These are phyloP conservation scores for Gari tellinella DNA, from an alignment of 2,888 invertebrate species.

Conservation along the genomic window DNA sequence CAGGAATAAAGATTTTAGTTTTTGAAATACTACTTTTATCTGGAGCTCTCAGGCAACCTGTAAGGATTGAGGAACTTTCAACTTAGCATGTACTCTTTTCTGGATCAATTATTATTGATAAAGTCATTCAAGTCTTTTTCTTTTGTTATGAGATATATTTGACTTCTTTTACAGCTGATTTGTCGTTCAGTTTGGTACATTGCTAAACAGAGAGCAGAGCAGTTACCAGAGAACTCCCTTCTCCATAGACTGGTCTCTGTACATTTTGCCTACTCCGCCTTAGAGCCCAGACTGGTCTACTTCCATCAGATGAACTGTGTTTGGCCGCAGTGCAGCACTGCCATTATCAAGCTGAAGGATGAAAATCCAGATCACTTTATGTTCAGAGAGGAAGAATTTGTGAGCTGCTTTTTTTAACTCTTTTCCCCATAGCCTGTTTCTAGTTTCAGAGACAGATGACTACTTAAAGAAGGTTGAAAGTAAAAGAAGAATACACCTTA, in stretches of 20 bases:
- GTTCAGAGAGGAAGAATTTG: slow-evolving; percentile 62
- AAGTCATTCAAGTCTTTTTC: no score
- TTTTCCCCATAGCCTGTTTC: no score
- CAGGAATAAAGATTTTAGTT: no score
- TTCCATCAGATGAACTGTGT: slow-evolving; percentile 65
- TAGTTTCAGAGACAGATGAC: no score
- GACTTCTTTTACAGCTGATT: slow-evolving; percentile 39
- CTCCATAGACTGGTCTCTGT: slow-evolving; percentile 34
- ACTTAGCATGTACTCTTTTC: no score
- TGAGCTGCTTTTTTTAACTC: slow-evolving; percentile 50
- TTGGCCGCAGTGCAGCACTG: slow-evolving; percentile 64
- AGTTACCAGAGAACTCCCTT: slow-evolving; percentile 2
- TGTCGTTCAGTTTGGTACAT: slow-evolving; percentile 18
- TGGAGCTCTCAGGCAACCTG: no score
- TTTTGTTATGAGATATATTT: no score
- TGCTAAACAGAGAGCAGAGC: slow-evolving; percentile 2
- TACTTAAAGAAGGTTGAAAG: no score
- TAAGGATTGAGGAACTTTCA: no score
- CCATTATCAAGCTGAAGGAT: slow-evolving; percentile 43
- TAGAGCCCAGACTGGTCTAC: slow-evolving; percentile 54
- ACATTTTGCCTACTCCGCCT: slow-evolving; percentile 39
- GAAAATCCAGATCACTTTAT: slow-evolving; percentile 53
- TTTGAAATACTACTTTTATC: no score
- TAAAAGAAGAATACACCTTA: no score
- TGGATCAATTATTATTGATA: no score